phyloP scores from a whole-genome alignment of 2,888 invertebrate genomes.

The Glomeris marginata region DNA sequence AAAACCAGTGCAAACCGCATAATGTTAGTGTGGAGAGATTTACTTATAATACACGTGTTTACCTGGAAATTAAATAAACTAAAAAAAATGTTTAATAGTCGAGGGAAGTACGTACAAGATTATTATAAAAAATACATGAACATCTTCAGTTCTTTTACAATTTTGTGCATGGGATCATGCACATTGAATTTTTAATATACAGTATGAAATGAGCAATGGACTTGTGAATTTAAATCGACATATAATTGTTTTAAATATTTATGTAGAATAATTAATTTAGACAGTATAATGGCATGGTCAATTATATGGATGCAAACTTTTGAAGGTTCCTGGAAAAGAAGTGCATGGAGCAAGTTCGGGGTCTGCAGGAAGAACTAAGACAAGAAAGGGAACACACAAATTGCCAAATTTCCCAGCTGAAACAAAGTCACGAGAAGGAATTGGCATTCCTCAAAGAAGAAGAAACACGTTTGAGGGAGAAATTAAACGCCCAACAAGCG shows the following conservation, averaged over 20 bases:
- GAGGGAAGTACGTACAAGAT: conserved; percentile 1
- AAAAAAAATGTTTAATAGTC: neutral
- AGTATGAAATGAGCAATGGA: too few species aligned
- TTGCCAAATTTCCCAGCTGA: conserved; percentile 33
- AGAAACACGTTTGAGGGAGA: conserved; percentile 48
- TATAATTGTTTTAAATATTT: too few species aligned
- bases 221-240: too few species aligned
- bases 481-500: conserved; percentile 41
- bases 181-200: too few species aligned
- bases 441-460: conserved; percentile 48
- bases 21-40: conserved; percentile 35
- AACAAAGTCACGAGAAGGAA: conserved; percentile 42
- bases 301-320: neutral
- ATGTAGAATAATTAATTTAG: too few species aligned
- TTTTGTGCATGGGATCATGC: too few species aligned
- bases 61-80: neutral
- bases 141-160: too few species aligned
- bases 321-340: conserved; percentile 51
- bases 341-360: conserved; percentile 58
- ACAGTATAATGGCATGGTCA: too few species aligned
- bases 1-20: conserved; percentile 48
- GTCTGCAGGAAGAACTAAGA: conserved; percentile 49
- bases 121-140: too few species aligned
- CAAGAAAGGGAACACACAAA: conserved; percentile 59
- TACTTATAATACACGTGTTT: too few species aligned